Conservation (phyloP, 2,888 invertebrate species). For the Mythimna lalbum region DNA sequence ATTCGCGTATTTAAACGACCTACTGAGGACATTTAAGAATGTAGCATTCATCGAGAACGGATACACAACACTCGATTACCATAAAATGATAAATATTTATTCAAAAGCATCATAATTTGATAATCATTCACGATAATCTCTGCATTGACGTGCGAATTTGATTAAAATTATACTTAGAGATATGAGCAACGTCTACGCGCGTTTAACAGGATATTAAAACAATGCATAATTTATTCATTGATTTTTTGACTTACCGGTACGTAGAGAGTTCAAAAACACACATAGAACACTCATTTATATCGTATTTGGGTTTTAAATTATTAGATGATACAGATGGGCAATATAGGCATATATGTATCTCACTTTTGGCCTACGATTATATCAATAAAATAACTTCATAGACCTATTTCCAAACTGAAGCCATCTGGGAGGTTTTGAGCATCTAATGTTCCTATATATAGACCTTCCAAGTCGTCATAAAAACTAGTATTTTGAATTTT, state of each 20-base stretch:
- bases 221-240: not conserved
- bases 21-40: conserved; percentile 8
- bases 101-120: not conserved
- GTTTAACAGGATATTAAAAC: not conserved
- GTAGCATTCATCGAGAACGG: conserved; percentile 1
- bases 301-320: not conserved
- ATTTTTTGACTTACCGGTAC: not conserved
- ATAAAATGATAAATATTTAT: conserved; percentile 7
- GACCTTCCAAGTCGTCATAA: not conserved
- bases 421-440: not conserved
- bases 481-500: conserved; percentile 15
- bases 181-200: not conserved
- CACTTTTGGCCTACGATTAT: not conserved
- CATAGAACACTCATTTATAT: not conserved
- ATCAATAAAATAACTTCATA: not conserved
- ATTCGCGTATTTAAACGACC: not conserved
- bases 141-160: conserved; percentile 18
- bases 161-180: conserved; percentile 2
- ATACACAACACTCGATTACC: not conserved
- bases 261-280: not conserved
- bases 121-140: not conserved
- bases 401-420: not conserved
- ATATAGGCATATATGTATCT: not conserved
- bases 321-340: not conserved
- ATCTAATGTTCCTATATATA: not conserved